phyloP scores from a whole-genome alignment of 2,888 invertebrate species.

The Habroteleia sp. region DNA sequence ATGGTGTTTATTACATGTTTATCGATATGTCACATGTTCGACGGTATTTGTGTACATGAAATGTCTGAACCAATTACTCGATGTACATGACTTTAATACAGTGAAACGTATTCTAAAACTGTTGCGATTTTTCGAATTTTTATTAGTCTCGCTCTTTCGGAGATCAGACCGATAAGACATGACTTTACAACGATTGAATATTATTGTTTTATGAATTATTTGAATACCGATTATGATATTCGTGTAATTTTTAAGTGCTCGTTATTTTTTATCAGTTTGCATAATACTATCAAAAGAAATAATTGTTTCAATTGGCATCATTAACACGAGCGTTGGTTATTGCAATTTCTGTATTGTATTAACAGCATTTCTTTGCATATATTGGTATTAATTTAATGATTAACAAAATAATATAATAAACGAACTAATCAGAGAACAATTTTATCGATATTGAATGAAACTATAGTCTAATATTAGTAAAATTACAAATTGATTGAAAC shows the following conservation, averaged over 20 bases:
- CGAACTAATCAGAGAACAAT: constrained; percentile 33
- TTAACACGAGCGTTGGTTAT: no score
- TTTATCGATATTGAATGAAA: constrained; percentile 2
- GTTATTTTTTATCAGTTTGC: constrained; percentile 8
- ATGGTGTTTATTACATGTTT: constrained; percentile 6
- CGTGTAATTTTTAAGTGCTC: neutral
- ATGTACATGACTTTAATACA: constrained; percentile 41
- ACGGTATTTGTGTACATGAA: constrained; percentile 2
- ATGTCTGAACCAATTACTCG: constrained; percentile 25
- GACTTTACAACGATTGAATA: constrained; percentile 29
- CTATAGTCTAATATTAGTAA: neutral
- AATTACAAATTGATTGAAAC: neutral
- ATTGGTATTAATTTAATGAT: no score
- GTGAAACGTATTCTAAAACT: constrained; percentile 37
- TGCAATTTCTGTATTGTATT: no score
- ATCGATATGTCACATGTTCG: constrained; percentile 10
- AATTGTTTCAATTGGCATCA: no score
- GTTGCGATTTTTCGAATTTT: constrained; percentile 40
- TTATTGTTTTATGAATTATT: constrained; percentile 25
- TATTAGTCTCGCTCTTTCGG: constrained; percentile 47
- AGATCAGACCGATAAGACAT: constrained; percentile 41
- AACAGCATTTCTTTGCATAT: no score
- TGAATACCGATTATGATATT: constrained; percentile 5
- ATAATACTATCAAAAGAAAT: no score
- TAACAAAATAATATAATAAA: no score